Base-by-base conservation (phyloP, 2,113 vertebrate species). In the Toxotes jaculatrix region DNA sequence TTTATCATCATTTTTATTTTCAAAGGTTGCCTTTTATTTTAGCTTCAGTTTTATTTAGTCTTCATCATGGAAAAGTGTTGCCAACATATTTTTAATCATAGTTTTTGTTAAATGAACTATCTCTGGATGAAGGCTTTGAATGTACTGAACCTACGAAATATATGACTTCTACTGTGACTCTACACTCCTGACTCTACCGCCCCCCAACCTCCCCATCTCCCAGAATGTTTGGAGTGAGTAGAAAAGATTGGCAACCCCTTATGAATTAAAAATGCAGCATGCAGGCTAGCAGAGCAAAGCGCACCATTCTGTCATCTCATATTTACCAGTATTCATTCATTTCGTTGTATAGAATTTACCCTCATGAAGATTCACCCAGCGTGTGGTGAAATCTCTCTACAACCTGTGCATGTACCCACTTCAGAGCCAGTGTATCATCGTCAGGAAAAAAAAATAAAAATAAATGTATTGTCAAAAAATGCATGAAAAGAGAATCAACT, bases 251-350 rank as follows among this genome's bases (percentile, higher is more conserved):
- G 42, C 60, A 53, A 17, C 47, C 16, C 23, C 21, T 16, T 6
- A n/a, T 63, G 31, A 65, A 53, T 70, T 70, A 38, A 60, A 83
- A 61, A 67, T 72, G n/a, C 38, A 31, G 17, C n/a, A 36, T 40
- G 31, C 63, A 47, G 60, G 49, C 34, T 31, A 62, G 61, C 17
- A 42, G 59, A 65, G 19, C 16, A 38, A 4, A 13, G 32, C 12
- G n/a, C 38, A 69, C 42, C 32, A 4, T 56, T 55, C 70, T 57
- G 27, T 64, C 51, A 51, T 32, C 49, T 65, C 59, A 59, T 14
- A 70, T 51, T 17, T 21, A 62, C 36, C 60, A 62, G 36, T n/a
- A 21, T 34, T 32, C 2, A 4, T 61, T 36, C 21, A 12, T 19
- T 12, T 21, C n/a, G 13, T 34, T 34, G 21, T 23, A 19, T n/a